Evolutionary conservation across 2,888 invertebrate species (phyloP).

Genomic region (Drosophila diplacantha): DNA sequence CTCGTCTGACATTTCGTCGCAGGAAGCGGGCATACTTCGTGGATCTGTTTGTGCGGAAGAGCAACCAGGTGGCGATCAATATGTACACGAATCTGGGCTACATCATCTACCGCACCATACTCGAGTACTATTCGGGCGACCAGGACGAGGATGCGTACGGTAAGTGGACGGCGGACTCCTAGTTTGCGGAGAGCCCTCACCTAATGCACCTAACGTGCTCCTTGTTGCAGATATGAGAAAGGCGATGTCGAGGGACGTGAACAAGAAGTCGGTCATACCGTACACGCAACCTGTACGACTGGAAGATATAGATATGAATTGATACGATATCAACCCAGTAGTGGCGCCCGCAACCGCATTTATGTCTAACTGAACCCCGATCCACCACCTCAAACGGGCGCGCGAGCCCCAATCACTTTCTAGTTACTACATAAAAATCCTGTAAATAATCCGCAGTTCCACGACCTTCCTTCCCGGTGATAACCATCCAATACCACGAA

Average conservation of each 20-base stretch:
- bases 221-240: conserved; percentile 95
- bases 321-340: conserved; percentile 53
- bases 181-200: too few relatives aligned
- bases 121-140: conserved; percentile 99
- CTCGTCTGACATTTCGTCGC: conserved; percentile 26
- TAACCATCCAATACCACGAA: conserved; percentile 1
- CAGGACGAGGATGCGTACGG: conserved; percentile 99
- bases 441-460: conserved; percentile 27
- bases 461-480: background rate
- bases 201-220: background rate
- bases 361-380: conserved; percentile 56
- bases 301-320: conserved; percentile 89
- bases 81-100: conserved; percentile 98
- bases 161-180: conserved; percentile 74
- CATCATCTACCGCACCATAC: conserved; percentile 95
- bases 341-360: conserved; percentile 58
- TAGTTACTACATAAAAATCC: conserved; percentile 10
- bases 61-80: conserved; percentile 97
- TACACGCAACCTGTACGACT: conserved; percentile 95
- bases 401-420: conserved; percentile 8
- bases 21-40: conserved; percentile 98
- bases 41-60: conserved; percentile 98
- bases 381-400: background rate
- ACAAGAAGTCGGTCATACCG: conserved; percentile 95
- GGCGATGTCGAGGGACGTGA: conserved; percentile 94